These are phyloP conservation scores for Siniperca obscura DNA, from an alignment of 2,797 vertebrate genomes.

Conservation along the genomic window DNA sequence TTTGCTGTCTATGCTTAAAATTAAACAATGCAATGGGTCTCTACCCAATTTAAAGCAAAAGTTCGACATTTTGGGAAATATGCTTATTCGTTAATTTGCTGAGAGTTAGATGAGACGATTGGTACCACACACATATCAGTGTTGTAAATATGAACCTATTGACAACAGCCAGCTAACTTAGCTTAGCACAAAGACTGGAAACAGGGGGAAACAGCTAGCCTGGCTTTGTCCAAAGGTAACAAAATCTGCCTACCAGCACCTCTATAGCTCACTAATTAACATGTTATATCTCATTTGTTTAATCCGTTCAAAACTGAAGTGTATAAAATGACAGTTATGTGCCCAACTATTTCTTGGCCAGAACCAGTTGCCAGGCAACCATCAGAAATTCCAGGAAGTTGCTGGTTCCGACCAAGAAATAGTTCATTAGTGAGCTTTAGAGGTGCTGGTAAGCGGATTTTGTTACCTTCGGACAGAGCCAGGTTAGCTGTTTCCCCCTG, in stretches of 20 bases:
- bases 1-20: background rate
- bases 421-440: background rate
- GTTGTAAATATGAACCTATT: background rate
- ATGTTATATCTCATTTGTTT: background rate
- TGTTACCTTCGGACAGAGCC: background rate
- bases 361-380: background rate
- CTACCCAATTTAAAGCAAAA: background rate
- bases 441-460: background rate
- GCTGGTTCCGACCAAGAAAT: background rate
- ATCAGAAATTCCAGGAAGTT: background rate
- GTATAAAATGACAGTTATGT: background rate
- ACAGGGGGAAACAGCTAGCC: too few relatives aligned
- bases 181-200: background rate
- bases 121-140: background rate
- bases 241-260: background rate
- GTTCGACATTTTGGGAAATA: background rate
- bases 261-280: background rate
- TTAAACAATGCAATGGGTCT: constrained; percentile 1
- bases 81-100: background rate
- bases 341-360: background rate
- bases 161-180: background rate
- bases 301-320: background rate
- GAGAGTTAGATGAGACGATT: background rate
- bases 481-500: too few relatives aligned
- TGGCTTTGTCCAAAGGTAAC: background rate